A percentile compares a stretch with the other conserved stretches of the same genome.
Conservation (phyloP, 2,113 vertebrate species). For the Baryphthengus martii region DNA sequence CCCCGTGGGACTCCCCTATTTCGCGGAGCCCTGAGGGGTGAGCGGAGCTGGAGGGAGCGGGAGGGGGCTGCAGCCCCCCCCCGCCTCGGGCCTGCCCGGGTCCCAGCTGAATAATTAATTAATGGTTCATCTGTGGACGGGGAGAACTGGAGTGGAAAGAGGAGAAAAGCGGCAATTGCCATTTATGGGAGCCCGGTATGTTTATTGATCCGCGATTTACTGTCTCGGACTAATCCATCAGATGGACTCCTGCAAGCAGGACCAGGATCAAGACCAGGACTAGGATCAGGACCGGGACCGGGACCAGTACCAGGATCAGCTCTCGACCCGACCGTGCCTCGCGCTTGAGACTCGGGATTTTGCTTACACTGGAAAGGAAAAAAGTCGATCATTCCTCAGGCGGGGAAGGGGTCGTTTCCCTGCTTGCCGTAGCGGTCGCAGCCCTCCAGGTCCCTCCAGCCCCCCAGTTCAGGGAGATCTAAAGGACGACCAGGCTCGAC, state of each 20-base stretch:
- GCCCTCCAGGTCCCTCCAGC: accelerated
- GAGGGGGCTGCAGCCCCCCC: not conserved
- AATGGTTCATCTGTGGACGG: slow-evolving; percentile 12
- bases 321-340: too few relatives aligned
- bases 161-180: slow-evolving; percentile 8
- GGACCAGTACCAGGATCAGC: not conserved
- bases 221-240: slow-evolving; percentile 5
- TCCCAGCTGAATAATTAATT: slow-evolving; percentile 74
- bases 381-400: not conserved
- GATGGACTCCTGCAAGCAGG: not conserved
- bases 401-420: not conserved
- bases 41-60: not conserved
- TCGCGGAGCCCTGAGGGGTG: not conserved
- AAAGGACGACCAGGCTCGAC: not conserved
- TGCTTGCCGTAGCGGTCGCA: too few relatives aligned
- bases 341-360: accelerated
- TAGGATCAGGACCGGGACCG: not conserved
- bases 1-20: not conserved
- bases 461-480: not conserved
- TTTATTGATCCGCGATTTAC: slow-evolving; percentile 55
- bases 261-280: not conserved
- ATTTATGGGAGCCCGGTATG: not conserved
- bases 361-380: not conserved
- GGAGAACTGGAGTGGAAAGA: slow-evolving; percentile 35
- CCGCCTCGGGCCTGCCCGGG: not conserved